These are phyloP conservation scores for Blomia tropicalis DNA, from an alignment of 2,888 invertebrate species.

Conservation along the genomic window DNA sequence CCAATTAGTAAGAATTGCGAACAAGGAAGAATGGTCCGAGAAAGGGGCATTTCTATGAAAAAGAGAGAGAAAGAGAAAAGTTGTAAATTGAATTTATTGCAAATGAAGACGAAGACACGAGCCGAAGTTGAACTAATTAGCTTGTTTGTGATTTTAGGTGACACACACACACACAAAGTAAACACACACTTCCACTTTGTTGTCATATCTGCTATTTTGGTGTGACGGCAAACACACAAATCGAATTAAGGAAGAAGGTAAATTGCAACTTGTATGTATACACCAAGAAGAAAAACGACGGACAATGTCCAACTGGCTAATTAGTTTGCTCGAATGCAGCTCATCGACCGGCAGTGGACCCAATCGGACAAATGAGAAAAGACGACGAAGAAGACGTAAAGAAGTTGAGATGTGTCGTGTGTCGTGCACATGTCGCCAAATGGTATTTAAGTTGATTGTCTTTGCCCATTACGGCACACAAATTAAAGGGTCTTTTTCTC, in stretches of 20 bases:
- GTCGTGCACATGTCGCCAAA: constrained; percentile 12
- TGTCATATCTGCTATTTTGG: too few relatives aligned
- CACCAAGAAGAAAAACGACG: too few relatives aligned
- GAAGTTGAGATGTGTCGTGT: background rate
- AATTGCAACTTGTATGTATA: too few relatives aligned
- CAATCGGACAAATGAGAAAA: too few relatives aligned
- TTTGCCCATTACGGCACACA: background rate
- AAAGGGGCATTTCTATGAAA: background rate
- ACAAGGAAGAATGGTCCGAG: background rate
- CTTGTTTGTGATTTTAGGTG: constrained; percentile 11
- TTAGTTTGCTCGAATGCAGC: too few relatives aligned
- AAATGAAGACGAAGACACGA: background rate
- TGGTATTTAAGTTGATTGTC: constrained; percentile 6
- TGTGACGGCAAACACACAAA: too few relatives aligned
- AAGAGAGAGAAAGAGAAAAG: background rate
- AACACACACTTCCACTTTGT: too few relatives aligned
- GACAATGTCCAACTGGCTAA: too few relatives aligned
- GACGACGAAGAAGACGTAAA: too few relatives aligned
- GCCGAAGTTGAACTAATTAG: constrained; percentile 9
- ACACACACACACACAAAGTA: too few relatives aligned
- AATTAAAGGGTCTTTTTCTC: background rate
- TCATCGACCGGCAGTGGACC: too few relatives aligned
- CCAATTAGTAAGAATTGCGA: background rate
- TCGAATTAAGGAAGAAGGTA: too few relatives aligned
- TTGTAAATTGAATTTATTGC: background rate